Percentiles rank a stretch among this genome's conserved stretches.
These are phyloP conservation scores for Sminthopsis crassicaudata DNA, from an alignment of 2,113 vertebrate genomes.

Conservation along the genomic window DNA sequence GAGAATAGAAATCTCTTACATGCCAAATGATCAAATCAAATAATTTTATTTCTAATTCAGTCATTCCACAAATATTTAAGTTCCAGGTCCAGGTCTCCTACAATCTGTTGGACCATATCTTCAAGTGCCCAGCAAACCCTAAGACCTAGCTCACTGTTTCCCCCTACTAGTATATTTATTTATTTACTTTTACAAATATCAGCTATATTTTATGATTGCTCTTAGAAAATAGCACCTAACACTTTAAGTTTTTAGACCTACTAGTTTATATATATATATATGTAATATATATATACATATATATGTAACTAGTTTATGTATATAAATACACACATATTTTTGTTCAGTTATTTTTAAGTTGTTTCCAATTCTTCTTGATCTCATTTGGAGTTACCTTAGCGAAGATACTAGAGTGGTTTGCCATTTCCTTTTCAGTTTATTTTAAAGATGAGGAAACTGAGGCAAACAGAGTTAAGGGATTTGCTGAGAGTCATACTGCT, in stretches of 20 bases:
- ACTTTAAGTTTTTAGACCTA: background rate
- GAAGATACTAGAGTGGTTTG: no score
- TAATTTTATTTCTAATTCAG: background rate
- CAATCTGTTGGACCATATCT: background rate
- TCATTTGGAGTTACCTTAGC: background rate
- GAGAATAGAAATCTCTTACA: background rate
- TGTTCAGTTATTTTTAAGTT: background rate
- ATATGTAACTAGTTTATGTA: background rate
- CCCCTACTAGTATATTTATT: background rate
- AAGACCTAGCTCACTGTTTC: background rate
- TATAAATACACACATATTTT: background rate
- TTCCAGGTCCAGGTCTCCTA: background rate
- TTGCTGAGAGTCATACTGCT: no score
- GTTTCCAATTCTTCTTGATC: background rate
- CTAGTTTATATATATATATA: background rate
- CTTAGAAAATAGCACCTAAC: background rate
- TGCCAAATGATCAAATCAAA: background rate
- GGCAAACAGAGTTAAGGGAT: no score
- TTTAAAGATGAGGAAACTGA: no score
- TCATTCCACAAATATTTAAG: background rate
- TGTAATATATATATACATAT: no score
- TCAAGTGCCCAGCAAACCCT: background rate
- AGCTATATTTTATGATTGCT: background rate
- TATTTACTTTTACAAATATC: background rate
- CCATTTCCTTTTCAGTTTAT: no score